Evolutionary conservation across 2,888 invertebrate genomes (phyloP), one percentile per base, ranked within the genome.

Genomic region (Tuberolachnus salignus): DNA sequence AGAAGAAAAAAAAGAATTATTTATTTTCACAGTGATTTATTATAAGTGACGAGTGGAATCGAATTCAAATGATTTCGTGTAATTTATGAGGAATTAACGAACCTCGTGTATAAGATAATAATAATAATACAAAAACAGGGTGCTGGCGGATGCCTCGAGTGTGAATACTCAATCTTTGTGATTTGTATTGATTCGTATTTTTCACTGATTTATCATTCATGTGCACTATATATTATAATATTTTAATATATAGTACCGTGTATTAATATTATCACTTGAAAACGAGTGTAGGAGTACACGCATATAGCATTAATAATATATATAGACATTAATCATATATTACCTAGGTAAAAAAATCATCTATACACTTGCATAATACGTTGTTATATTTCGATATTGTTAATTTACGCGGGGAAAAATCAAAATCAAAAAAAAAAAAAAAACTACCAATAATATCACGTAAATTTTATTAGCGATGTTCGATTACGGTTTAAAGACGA

Each of bases 221-320:
- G 14, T 26, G 16, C 19, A 42, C 42, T 44, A 46, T 26, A 14
- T 53, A n/a, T n/a, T n/a, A n/a, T n/a, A n/a, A n/a, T n/a, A n/a
- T n/a, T n/a, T n/a, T n/a, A n/a, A n/a, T n/a, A n/a, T n/a, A n/a
- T n/a, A 8, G 44, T 44, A 44, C 19, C 21, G 26, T 6, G 42
- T 13, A 46, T 71, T 49, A 59, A 72, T n/a, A n/a, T 61, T 51
- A 49, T 72, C 61, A 61, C 72, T 61, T 49, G 72, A 72, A 72
- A 61, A 61, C 19, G 19, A 72, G 26, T 72, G 26, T 10, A 49
- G 42, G 44, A 70, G 14, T 13, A 70, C 70, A n/a, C 8, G 1
- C 6, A 46, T 21, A 10, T 21, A 46, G 19, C 42, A 26, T 42
- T 13, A 63, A 44, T 19, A 19, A 59, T n/a, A 16, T 23, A n/a